Percentiles rank a stretch among this genome's conserved stretches.
phyloP scores from a whole-genome alignment of 2,888 invertebrate genomes.

The Achlya flavicornis region DNA sequence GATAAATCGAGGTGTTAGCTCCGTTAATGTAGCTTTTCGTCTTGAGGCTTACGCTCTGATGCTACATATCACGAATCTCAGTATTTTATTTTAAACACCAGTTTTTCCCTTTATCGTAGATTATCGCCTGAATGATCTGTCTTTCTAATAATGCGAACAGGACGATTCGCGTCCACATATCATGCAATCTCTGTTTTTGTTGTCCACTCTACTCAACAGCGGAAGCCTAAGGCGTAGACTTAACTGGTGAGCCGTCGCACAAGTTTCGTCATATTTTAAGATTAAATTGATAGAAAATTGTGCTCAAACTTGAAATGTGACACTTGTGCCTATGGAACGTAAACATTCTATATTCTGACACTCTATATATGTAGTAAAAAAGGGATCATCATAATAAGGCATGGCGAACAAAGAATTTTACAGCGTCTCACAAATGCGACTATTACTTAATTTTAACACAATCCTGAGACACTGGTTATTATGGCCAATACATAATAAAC shows the following conservation, averaged over 20 bases:
- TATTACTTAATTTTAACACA: not conserved
- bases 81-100: conserved; percentile 42
- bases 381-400: conserved; percentile 34
- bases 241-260: conserved; percentile 42
- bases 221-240: conserved; percentile 60
- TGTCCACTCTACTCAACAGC: conserved; percentile 39
- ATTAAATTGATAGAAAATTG: conserved; percentile 31
- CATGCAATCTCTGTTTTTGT: conserved; percentile 37
- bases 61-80: conserved; percentile 80
- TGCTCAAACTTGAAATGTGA: conserved; percentile 57
- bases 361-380: conserved; percentile 34
- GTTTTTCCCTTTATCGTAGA: conserved; percentile 23
- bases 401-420: conserved; percentile 1
- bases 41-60: conserved; percentile 65
- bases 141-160: conserved; percentile 14
- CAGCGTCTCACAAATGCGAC: not conserved
- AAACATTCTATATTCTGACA: conserved; percentile 48
- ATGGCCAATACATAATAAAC: too few relatives aligned
- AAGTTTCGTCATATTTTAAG: conserved; percentile 58
- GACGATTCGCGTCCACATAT: conserved; percentile 49
- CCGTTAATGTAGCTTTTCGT: conserved; percentile 57
- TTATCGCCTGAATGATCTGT: not conserved
- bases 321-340: conserved; percentile 47
- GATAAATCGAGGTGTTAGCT: conserved; percentile 28
- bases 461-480: not conserved